Conservation (phyloP, 2,113 vertebrate species). For the Megaceryle torquata region DNA sequence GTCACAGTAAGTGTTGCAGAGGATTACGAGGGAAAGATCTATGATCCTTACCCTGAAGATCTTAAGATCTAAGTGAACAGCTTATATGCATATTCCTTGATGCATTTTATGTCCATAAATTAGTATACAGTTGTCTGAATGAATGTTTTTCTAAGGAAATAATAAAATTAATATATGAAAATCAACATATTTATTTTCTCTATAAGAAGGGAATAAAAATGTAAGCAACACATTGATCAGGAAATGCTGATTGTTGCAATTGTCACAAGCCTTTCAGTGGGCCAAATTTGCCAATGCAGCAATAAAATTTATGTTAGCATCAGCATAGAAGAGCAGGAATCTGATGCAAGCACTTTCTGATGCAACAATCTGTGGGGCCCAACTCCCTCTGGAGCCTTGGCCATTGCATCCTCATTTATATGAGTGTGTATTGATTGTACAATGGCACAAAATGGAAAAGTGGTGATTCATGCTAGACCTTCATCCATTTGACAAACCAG, state of each 20-base stretch:
- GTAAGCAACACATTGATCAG: not conserved
- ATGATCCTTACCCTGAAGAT: not conserved
- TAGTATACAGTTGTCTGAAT: not conserved
- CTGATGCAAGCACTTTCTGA: slow-evolving; percentile 30
- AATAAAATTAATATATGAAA: not conserved
- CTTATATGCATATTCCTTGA: not conserved
- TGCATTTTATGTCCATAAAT: not conserved
- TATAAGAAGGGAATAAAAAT: not conserved
- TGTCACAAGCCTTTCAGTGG: not conserved
- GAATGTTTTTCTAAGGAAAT: not conserved
- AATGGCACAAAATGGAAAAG: slow-evolving; percentile 37
- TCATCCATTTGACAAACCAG: slow-evolving; percentile 8
- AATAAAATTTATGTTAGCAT: not conserved
- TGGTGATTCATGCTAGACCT: slow-evolving; percentile 40
- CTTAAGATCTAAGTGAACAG: not conserved
- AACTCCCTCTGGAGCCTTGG: slow-evolving; percentile 16
- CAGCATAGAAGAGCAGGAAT: slow-evolving; percentile 25
- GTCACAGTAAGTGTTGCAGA: not conserved
- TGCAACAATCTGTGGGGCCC: not conserved
- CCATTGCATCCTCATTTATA: slow-evolving; percentile 36
- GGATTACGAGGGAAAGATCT: not conserved
- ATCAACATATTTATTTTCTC: not conserved
- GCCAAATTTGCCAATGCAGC: not conserved
- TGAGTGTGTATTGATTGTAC: slow-evolving; percentile 50
- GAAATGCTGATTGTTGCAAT: not conserved